Conservation (phyloP, 2,888 invertebrate genomes). For the Cancer borealis region DNA sequence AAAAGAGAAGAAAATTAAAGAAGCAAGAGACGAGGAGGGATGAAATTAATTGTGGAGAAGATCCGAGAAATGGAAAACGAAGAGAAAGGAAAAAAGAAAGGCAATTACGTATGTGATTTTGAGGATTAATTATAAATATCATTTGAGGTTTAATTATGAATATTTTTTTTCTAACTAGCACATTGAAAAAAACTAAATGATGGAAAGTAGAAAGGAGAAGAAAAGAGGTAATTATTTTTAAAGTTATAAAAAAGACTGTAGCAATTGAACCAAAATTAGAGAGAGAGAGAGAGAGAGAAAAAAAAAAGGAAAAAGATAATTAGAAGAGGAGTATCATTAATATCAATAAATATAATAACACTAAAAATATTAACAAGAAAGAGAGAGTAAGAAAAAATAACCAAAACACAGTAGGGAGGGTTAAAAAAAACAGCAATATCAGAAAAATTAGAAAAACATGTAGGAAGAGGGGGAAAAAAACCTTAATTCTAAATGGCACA, state of each 20-base stretch:
- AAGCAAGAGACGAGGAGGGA: not conserved
- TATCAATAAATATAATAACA: not conserved
- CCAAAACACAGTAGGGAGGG: no score
- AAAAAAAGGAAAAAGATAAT: not conserved
- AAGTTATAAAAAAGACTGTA: not conserved
- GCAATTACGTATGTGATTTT: not conserved
- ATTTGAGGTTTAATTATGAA: no score
- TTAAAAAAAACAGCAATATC: no score
- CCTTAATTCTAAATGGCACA: not conserved
- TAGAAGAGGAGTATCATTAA: not conserved
- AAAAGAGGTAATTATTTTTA: not conserved
- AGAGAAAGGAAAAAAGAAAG: not conserved
- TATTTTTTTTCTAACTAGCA: not conserved
- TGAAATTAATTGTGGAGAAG: not conserved
- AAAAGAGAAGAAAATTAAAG: conserved; percentile 11
- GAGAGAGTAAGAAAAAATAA: no score
- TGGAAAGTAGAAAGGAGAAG: not conserved
- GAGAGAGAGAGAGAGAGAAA: not conserved
- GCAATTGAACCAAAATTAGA: not conserved
- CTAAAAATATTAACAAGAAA: no score
- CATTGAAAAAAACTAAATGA: not conserved
- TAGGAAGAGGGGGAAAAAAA: no score
- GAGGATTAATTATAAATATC: not conserved
- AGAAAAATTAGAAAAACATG: no score
- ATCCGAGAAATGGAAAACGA: not conserved